Percentiles rank a stretch among this genome's conserved stretches.
Evolutionary conservation across 2,797 vertebrate genomes (phyloP).

Genomic region (Microtus californicus): DNA sequence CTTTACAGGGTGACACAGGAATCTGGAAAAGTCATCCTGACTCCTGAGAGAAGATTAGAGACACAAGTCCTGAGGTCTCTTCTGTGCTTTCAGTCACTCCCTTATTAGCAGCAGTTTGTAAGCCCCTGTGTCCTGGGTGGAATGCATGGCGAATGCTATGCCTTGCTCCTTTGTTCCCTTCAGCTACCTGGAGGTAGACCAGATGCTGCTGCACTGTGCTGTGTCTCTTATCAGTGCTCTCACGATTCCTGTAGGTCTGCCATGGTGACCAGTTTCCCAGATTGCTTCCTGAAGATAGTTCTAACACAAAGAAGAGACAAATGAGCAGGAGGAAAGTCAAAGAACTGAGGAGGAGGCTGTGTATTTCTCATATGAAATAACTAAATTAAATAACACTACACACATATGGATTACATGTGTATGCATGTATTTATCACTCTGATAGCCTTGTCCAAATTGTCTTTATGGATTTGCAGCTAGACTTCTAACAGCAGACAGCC

Average conservation of each 20-base stretch:
- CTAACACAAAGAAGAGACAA: background rate
- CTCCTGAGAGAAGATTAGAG: background rate
- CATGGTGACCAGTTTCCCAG: background rate
- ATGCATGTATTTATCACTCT: background rate
- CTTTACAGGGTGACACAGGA: background rate
- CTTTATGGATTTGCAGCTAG: slow-evolving; percentile 75
- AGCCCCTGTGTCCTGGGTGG: background rate
- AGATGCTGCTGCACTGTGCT: no score
- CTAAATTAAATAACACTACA: background rate
- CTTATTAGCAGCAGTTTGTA: background rate
- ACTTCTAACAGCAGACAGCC: slow-evolving; percentile 73
- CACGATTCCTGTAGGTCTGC: background rate
- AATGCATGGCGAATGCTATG: background rate
- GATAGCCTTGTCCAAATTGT: slow-evolving; percentile 31
- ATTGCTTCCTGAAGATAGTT: background rate
- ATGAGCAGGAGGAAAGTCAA: background rate
- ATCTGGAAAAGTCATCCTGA: background rate
- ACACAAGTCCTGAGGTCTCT: background rate
- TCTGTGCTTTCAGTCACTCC: background rate
- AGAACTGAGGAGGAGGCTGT: background rate
- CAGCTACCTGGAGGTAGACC: background rate
- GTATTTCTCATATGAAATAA: background rate
- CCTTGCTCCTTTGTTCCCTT: background rate
- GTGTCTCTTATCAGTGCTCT: background rate
- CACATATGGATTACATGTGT: background rate